These are phyloP conservation scores for Micrastur ruficollis DNA, from an alignment of 2,797 vertebrate genomes.

Conservation along the genomic window DNA sequence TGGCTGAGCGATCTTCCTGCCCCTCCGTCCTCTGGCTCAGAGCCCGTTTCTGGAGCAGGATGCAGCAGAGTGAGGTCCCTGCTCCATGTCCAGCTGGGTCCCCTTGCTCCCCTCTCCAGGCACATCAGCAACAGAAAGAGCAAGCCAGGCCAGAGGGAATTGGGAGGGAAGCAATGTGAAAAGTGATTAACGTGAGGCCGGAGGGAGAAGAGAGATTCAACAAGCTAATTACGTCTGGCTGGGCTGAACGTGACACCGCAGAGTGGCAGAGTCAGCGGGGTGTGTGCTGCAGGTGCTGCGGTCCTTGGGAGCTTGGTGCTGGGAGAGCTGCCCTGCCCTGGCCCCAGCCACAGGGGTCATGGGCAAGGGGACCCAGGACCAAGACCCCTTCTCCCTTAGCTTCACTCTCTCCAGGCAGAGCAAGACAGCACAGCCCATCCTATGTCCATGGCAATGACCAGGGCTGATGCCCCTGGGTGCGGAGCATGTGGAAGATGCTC, in stretches of 20 bases:
- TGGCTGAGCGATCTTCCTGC: background rate
- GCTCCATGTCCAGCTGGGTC: background rate
- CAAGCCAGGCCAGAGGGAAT: background rate
- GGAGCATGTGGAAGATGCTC: background rate
- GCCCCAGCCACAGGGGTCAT: background rate
- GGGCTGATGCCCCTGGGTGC: background rate
- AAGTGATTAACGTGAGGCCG: slow-evolving; percentile 51
- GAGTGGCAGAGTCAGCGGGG: background rate
- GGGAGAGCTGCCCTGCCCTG: background rate
- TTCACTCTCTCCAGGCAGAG: background rate
- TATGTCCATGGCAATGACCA: background rate
- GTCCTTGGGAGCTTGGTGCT: background rate
- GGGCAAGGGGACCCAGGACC: background rate
- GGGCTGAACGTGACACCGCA: background rate
- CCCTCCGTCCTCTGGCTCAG: background rate
- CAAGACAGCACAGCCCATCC: background rate
- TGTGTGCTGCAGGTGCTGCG: accelerated
- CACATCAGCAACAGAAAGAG: background rate
- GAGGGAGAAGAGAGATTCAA: slow-evolving; percentile 45
- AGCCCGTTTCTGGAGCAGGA: background rate
- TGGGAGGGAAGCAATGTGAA: slow-evolving; percentile 24
- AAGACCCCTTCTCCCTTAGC: background rate
- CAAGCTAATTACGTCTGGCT: slow-evolving; percentile 57
- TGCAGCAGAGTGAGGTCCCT: background rate
- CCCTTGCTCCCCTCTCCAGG: background rate